Percentiles rank a stretch among this genome's conserved stretches.
Evolutionary conservation across 1,140 invertebrate species (phyloP).

Genomic region (Riptortus pedestris): DNA sequence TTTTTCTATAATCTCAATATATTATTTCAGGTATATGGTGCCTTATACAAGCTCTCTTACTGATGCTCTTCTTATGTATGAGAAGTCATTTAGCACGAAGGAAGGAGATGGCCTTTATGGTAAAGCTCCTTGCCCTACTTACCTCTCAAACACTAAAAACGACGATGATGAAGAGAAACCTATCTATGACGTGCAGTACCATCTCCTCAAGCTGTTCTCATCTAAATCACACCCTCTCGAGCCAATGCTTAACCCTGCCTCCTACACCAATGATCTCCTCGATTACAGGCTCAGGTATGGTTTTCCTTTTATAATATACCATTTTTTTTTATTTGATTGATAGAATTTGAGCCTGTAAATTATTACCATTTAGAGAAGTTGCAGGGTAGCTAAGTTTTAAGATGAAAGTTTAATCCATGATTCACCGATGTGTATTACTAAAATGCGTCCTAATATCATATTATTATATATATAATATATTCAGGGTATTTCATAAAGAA

Average conservation of each 20-base stretch:
- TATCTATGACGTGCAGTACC: constrained; percentile 67
- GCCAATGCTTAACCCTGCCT: constrained; percentile 58
- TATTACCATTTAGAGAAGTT: too few relatives aligned
- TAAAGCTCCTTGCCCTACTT: constrained; percentile 44
- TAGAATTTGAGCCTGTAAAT: too few relatives aligned
- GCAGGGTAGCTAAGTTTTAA: too few relatives aligned
- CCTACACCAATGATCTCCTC: constrained; percentile 64
- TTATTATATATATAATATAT: too few relatives aligned
- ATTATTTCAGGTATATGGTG: constrained; percentile 47
- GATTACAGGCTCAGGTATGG: constrained; percentile 65
- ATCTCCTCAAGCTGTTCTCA: constrained; percentile 65
- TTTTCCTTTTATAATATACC: too few relatives aligned
- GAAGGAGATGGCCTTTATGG: constrained; percentile 40
- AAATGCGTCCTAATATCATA: too few relatives aligned
- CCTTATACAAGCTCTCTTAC: constrained; percentile 53
- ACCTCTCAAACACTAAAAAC: constrained; percentile 34
- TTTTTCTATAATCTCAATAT: constrained; percentile 1
- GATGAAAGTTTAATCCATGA: too few relatives aligned
- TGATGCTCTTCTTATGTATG: constrained; percentile 56
- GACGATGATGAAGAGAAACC: constrained; percentile 30
- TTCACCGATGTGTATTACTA: too few relatives aligned
- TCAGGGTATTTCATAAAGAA: too few relatives aligned
- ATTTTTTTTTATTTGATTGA: constrained; percentile 22
- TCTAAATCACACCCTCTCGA: constrained; percentile 53
- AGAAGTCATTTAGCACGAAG: constrained; percentile 46